Evolutionary conservation across 2,888 invertebrate genomes (phyloP), one percentile per base, ranked within the genome.

Genomic region (Lochmaea capreae): DNA sequence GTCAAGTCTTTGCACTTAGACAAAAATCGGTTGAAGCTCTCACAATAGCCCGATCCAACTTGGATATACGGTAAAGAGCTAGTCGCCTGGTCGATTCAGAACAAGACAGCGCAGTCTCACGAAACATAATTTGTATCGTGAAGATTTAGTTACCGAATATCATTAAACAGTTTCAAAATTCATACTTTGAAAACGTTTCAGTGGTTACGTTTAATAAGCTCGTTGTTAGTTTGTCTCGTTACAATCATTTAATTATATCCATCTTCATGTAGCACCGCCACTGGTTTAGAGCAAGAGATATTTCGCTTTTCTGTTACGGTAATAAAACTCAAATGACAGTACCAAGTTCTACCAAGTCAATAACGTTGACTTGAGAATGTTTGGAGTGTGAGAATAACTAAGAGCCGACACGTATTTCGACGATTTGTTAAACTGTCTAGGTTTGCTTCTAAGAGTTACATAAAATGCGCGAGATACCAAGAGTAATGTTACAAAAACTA

Each of bases 381-480:
- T 57, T 33, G 67, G 57, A 67, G 74, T 71, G 71, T 72, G 66
- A 75, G 63, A 72, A 74, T 74, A 77, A 77, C 75, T 72, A 71
- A 76, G 62, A 76, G 75, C 71, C 71, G 65, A 75, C 78, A 75
- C 78, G 77, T 76, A 72, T 69, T 67, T 63, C 65, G 69, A 72
- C 76, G 72, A 77, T 79, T 75, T 76, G 77, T 78, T 78, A 77
- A 54, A 54, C 18, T 54, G 54, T 54, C 54, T 54, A 54, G 18
- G 54, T 77, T 68, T 67, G 52, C 70, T 67, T 58, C 39, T 65
- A 70, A 72, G 16, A 18, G 54, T 54, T 16, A 16, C 16, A 54
- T 54, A 16, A 54, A 54, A 54, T 54, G 18, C 16, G 5, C 16
- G 54, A 54, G 54, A 49, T 49, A 49, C 49, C 49, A n/a, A 49